Conservation (phyloP, 37 sponge, comb jelly and placozoan species). For the Hexactinellida sp. region DNA sequence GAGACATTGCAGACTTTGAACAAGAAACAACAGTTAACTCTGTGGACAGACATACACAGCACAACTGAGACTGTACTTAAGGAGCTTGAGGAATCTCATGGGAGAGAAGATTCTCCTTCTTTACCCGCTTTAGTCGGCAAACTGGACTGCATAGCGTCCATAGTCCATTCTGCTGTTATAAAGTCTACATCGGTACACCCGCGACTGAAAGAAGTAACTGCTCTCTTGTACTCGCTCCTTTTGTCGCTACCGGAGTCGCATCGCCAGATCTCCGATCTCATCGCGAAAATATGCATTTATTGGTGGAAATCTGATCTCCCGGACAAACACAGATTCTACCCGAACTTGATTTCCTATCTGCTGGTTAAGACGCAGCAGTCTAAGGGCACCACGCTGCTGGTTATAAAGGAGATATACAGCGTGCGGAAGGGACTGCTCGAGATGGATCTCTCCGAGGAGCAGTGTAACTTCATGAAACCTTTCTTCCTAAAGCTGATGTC, state of each 20-base stretch:
- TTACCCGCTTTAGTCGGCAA: not conserved
- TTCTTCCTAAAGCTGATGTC: not conserved
- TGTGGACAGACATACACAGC: not conserved
- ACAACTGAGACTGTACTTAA: not conserved
- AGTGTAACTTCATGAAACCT: not conserved
- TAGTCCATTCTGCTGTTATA: not conserved
- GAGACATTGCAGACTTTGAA: not conserved
- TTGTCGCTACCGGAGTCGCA: not conserved
- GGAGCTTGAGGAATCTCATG: not conserved
- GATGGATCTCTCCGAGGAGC: not conserved
- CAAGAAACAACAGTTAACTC: not conserved
- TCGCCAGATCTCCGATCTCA: not conserved
- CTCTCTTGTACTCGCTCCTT: not conserved
- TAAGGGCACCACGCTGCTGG: not conserved
- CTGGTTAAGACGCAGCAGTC: not conserved
- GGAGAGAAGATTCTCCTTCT: not conserved
- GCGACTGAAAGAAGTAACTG: not conserved
- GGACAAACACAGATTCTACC: not conserved
- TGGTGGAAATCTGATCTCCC: not conserved
- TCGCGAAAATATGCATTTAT: not conserved
- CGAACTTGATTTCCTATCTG: not conserved
- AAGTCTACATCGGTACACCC: not conserved
- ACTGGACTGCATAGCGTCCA: not conserved
- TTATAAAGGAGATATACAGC: constrained; percentile 10
- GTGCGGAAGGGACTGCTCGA: not conserved